Conservation (phyloP, 1,140 invertebrate genomes). For the Microplitis mediator region DNA sequence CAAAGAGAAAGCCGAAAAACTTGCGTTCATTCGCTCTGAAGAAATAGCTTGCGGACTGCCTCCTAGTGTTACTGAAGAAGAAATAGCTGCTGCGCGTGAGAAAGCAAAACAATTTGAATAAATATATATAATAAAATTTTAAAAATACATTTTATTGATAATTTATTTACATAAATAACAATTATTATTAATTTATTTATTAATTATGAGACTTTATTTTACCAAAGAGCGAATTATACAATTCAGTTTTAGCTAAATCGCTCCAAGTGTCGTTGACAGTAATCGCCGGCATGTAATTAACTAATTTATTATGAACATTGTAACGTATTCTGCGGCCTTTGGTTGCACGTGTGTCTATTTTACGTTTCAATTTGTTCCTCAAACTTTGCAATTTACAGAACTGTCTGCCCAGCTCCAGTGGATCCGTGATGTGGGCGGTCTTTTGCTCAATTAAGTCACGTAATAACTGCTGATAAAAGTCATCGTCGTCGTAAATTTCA, state of each 20-base stretch:
- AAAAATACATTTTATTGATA: not conserved
- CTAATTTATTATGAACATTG: constrained; percentile 86
- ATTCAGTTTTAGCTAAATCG: constrained; percentile 78
- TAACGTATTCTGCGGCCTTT: constrained; percentile 92
- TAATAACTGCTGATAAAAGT: constrained; percentile 94
- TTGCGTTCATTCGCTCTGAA: constrained; percentile 74
- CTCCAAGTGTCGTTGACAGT: constrained; percentile 70
- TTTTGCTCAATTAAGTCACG: constrained; percentile 92
- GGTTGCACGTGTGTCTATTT: constrained; percentile 88
- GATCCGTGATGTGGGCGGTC: constrained; percentile 80
- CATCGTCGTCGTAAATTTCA: constrained; percentile 95
- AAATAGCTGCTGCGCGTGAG: constrained; percentile 67
- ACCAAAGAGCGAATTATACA: constrained; percentile 86
- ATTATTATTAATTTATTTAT: not conserved
- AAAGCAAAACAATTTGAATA: constrained; percentile 59
- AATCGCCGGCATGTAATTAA: constrained; percentile 92
- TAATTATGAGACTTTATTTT: constrained; percentile 51
- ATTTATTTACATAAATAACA: no score
- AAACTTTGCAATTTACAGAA: constrained; percentile 92
- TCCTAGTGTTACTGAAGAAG: constrained; percentile 69
- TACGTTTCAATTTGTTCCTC: constrained; percentile 86
- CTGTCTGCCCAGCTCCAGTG: constrained; percentile 78
- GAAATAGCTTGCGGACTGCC: constrained; percentile 70
- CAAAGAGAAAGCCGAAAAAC: constrained; percentile 62
- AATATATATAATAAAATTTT: not conserved